Evolutionary conservation across 2,888 invertebrate genomes (phyloP).

Genomic region (Apocheima hispidaria): DNA sequence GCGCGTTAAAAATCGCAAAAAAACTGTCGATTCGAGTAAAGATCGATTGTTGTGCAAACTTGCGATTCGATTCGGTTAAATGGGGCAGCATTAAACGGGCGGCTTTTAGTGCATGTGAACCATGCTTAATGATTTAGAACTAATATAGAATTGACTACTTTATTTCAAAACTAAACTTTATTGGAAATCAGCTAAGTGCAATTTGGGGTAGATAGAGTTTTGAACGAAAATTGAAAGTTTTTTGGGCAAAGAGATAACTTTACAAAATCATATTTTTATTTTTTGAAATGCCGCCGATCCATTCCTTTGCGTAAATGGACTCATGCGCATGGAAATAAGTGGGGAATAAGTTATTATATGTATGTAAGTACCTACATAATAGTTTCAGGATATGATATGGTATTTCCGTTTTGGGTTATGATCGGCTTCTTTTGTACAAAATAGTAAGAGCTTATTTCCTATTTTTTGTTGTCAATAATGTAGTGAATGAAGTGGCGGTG

Average conservation of each 20-base stretch:
- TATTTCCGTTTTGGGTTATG: slow-evolving; percentile 74
- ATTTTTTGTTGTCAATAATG: slow-evolving; percentile 34
- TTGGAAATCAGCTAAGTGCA: neutral
- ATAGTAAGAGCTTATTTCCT: slow-evolving; percentile 68
- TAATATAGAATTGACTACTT: slow-evolving; percentile 41
- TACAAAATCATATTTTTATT: slow-evolving; percentile 38
- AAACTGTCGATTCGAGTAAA: slow-evolving; percentile 80
- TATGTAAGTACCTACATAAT: slow-evolving; percentile 53
- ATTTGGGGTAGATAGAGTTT: neutral
- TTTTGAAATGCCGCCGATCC: slow-evolving; percentile 57
- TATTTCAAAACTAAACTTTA: slow-evolving; percentile 16
- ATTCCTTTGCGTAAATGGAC: slow-evolving; percentile 70
- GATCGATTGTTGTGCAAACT: slow-evolving; percentile 84
- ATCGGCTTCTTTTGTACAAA: slow-evolving; percentile 59
- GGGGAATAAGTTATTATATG: slow-evolving; percentile 61
- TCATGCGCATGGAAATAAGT: slow-evolving; percentile 70
- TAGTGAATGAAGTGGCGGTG: slow-evolving; percentile 9
- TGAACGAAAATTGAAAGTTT: slow-evolving; percentile 22
- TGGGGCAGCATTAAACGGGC: slow-evolving; percentile 78
- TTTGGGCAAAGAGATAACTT: slow-evolving; percentile 37
- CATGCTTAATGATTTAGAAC: slow-evolving; percentile 82
- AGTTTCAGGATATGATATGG: slow-evolving; percentile 74
- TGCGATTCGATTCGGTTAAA: slow-evolving; percentile 80
- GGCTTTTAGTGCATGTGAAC: slow-evolving; percentile 71
- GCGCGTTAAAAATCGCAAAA: slow-evolving; percentile 79